Percentiles rank a stretch among this genome's conserved stretches.
phyloP scores from a whole-genome alignment of 2,888 invertebrate genomes.

The Cataglyphis cursor region DNA sequence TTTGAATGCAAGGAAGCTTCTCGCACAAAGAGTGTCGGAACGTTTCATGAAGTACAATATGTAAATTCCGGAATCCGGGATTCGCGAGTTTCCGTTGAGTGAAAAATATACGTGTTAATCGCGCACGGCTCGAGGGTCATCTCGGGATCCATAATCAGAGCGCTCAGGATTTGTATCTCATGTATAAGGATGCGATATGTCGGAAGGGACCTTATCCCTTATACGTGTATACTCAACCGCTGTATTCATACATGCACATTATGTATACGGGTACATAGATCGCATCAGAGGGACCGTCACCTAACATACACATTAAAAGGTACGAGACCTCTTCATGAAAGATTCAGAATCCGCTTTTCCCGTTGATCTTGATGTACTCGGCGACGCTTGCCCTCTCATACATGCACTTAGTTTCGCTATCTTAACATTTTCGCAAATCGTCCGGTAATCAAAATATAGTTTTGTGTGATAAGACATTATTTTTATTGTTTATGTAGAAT shows the following conservation, averaged over 20 bases:
- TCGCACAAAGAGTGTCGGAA: not conserved
- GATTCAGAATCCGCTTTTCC: slow-evolving; percentile 62
- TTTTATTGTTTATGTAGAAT: not conserved
- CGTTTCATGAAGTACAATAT: not conserved
- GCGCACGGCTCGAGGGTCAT: not conserved
- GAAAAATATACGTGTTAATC: slow-evolving; percentile 48
- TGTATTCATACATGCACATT: slow-evolving; percentile 69
- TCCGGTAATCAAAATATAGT: slow-evolving; percentile 13
- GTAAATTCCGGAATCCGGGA: slow-evolving; percentile 27
- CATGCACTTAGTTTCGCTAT: slow-evolving; percentile 19
- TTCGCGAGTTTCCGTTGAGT: not conserved
- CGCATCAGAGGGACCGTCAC: slow-evolving; percentile 59
- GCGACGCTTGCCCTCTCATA: slow-evolving; percentile 3
- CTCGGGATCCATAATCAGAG: slow-evolving; percentile 44
- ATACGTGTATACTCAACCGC: slow-evolving; percentile 31
- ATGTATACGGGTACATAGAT: slow-evolving; percentile 65
- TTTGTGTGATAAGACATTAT: not conserved
- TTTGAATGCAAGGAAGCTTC: not conserved
- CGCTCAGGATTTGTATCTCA: slow-evolving; percentile 61
- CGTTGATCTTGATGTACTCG: slow-evolving; percentile 36
- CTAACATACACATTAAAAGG: slow-evolving; percentile 68
- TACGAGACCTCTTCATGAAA: slow-evolving; percentile 76
- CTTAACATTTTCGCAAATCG: slow-evolving; percentile 20
- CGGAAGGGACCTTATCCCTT: slow-evolving; percentile 30
- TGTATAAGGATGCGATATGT: slow-evolving; percentile 66